Percentiles rank a stretch among this genome's conserved stretches.
Evolutionary conservation across 2,888 invertebrate species (phyloP).

Genomic region (Cyclophora punctaria): DNA sequence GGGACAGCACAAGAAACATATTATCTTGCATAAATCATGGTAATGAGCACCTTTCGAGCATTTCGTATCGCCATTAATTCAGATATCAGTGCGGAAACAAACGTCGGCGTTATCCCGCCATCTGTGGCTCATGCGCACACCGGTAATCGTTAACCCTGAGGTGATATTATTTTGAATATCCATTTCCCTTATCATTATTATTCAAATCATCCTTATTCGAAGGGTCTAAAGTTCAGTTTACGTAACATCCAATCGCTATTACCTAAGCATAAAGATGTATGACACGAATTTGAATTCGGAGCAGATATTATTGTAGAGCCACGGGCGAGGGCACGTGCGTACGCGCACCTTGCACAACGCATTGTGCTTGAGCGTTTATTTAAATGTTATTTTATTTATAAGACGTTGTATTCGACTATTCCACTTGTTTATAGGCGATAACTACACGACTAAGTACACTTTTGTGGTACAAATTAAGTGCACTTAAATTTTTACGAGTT

Average conservation of each 20-base stretch:
- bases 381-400: slow-evolving; percentile 51
- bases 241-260: slow-evolving; percentile 37
- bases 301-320: slow-evolving; percentile 60
- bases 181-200: slow-evolving; percentile 68
- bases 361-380: slow-evolving; percentile 46
- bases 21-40: slow-evolving; percentile 72
- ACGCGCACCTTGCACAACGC: slow-evolving; percentile 66
- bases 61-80: slow-evolving; percentile 73
- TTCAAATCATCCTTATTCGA: slow-evolving; percentile 57
- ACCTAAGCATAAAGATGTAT: slow-evolving; percentile 63
- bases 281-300: slow-evolving; percentile 70
- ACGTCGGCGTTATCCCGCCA: slow-evolving; percentile 72
- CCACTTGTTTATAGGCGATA: slow-evolving; percentile 23
- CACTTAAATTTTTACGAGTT: slow-evolving; percentile 20
- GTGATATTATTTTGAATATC: slow-evolving; percentile 75
- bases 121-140: slow-evolving; percentile 71
- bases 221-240: slow-evolving; percentile 61
- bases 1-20: slow-evolving; percentile 56
- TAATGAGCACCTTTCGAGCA: slow-evolving; percentile 73
- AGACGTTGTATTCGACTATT: slow-evolving; percentile 34
- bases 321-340: slow-evolving; percentile 69
- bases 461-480: slow-evolving; percentile 19
- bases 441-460: slow-evolving; percentile 20
- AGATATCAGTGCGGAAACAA: slow-evolving; percentile 76
- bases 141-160: slow-evolving; percentile 75